Evolutionary conservation across 1,140 invertebrate genomes (phyloP).

Genomic region (Trichomalopsis sarcophagae): DNA sequence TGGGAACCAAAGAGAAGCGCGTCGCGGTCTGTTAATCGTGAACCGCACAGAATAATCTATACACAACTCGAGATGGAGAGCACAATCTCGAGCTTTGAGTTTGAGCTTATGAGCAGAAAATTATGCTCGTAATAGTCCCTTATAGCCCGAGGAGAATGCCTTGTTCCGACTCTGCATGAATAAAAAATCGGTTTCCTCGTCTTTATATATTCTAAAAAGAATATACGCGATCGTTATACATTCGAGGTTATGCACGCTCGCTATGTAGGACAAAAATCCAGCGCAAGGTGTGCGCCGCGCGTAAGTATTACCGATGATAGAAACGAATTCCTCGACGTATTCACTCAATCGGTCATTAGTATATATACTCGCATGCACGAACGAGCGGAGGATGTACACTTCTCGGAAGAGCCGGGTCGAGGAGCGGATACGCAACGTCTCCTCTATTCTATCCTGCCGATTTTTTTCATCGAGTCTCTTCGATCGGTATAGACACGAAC

Average conservation of each 20-base stretch:
- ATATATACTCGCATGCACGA: not conserved
- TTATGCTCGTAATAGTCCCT: not conserved
- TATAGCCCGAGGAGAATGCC: no score
- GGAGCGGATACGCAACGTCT: no score
- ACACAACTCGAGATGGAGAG: not conserved
- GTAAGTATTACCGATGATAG: not conserved
- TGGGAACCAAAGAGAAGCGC: conserved; percentile 35
- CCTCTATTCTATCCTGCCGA: no score
- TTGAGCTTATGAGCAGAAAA: conserved; percentile 4
- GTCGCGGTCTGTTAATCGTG: conserved; percentile 51
- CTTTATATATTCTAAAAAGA: no score
- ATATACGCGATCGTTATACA: not conserved
- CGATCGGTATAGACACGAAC: not conserved
- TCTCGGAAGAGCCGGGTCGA: not conserved
- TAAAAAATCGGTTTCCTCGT: no score
- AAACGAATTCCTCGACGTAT: not conserved
- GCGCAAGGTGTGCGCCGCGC: not conserved
- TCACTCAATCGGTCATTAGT: not conserved
- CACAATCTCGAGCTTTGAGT: not conserved
- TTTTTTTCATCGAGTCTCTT: not conserved
- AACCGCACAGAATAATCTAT: conserved; percentile 31
- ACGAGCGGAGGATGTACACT: not conserved
- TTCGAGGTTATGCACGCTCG: not conserved
- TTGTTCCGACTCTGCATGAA: no score
- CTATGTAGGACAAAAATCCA: not conserved